Conservation (phyloP, 2,888 invertebrate genomes). For the Linnaemya vulpina region DNA sequence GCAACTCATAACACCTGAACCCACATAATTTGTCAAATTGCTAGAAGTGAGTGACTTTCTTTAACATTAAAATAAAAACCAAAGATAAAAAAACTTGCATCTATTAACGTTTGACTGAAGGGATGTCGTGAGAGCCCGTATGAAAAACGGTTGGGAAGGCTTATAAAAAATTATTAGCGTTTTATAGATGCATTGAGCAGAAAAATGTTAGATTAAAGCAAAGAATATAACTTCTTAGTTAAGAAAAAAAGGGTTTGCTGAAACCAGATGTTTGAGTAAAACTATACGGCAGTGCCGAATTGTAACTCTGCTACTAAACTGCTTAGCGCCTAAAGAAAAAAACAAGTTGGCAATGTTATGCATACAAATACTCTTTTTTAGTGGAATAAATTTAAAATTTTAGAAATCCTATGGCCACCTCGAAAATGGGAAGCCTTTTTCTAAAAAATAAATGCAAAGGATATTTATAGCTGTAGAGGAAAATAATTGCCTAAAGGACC, state of each 20-base stretch:
- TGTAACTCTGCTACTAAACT: too few relatives aligned
- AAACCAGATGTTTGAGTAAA: neutral
- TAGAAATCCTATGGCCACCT: too few relatives aligned
- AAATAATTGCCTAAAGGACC: slow-evolving; percentile 33
- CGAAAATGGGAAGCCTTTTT: too few relatives aligned
- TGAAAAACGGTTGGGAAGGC: slow-evolving; percentile 15
- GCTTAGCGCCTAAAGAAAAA: too few relatives aligned
- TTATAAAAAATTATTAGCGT: slow-evolving; percentile 13
- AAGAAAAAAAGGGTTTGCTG: slow-evolving; percentile 17
- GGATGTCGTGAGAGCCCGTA: slow-evolving; percentile 51
- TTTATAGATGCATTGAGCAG: slow-evolving; percentile 1
- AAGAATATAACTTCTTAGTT: neutral
- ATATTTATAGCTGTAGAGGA: slow-evolving; percentile 52
- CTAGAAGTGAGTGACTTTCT: slow-evolving; percentile 67
- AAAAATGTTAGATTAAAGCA: slow-evolving; percentile 3
- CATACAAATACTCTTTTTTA: too few relatives aligned
- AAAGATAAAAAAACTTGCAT: neutral
- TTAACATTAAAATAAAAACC: slow-evolving; percentile 19
- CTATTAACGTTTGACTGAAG: slow-evolving; percentile 38
- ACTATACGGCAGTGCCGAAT: neutral
- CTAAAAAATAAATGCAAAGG: slow-evolving; percentile 11
- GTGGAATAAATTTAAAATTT: too few relatives aligned
- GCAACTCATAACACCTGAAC: slow-evolving; percentile 78
- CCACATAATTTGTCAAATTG: slow-evolving; percentile 80
- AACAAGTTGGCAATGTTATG: too few relatives aligned